Evolutionary conservation across 2,888 invertebrate species (phyloP).

Genomic region (Philonicus albiceps): DNA sequence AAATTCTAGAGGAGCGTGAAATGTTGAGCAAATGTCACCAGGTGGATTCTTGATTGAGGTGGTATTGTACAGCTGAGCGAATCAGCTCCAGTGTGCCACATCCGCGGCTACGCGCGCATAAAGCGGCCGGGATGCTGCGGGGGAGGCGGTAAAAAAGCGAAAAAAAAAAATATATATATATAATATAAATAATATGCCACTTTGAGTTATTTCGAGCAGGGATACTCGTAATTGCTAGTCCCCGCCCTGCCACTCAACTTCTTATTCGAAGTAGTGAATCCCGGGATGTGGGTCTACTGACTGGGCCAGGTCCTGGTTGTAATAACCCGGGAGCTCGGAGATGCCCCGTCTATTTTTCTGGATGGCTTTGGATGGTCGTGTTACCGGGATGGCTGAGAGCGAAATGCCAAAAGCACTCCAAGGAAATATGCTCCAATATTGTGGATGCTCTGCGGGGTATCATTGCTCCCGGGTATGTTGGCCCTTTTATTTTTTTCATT

Average conservation of each 20-base stretch:
- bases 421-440: not conserved
- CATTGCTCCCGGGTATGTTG: not conserved
- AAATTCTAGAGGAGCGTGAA: conserved; percentile 28
- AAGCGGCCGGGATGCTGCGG: not conserved
- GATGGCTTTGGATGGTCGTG: not conserved
- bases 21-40: conserved; percentile 37
- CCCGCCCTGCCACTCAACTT: not conserved
- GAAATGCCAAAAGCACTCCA: not conserved
- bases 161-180: not conserved
- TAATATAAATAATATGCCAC: not conserved
- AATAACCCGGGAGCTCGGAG: not conserved
- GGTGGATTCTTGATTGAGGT: conserved; percentile 32
- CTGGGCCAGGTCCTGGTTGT: not conserved
- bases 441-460: not conserved
- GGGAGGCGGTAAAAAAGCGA: not conserved
- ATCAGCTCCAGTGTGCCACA: not conserved
- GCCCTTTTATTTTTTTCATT: not conserved
- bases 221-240: not conserved
- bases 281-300: not conserved
- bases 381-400: not conserved
- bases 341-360: not conserved
- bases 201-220: not conserved
- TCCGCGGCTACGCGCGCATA: not conserved
- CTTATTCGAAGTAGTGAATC: not conserved
- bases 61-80: not conserved